These are phyloP conservation scores for Sarcophaga variegata DNA, from an alignment of 2,888 invertebrate species.

Conservation along the genomic window DNA sequence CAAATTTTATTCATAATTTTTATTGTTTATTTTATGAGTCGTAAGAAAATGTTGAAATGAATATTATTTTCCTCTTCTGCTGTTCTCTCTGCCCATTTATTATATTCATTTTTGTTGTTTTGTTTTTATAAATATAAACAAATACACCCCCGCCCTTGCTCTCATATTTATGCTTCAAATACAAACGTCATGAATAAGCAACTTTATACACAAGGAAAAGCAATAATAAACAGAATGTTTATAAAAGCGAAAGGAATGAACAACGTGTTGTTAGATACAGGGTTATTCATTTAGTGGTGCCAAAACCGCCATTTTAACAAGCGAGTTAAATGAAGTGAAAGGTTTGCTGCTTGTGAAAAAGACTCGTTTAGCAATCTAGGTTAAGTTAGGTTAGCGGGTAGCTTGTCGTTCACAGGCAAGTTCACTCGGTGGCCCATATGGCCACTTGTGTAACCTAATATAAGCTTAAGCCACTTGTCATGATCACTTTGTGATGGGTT, in stretches of 20 bases:
- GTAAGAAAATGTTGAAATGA: conserved; percentile 52
- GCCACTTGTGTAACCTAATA: no score
- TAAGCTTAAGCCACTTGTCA: no score
- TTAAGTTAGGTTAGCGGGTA: no score
- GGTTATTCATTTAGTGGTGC: not conserved
- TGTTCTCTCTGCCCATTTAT: conserved; percentile 55
- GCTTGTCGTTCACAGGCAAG: no score
- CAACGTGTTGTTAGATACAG: not conserved
- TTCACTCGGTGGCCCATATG: no score
- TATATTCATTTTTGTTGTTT: conserved; percentile 24
- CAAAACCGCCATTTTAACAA: no score
- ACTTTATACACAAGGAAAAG: not conserved
- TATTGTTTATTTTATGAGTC: conserved; percentile 49
- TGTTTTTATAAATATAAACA: conserved; percentile 15
- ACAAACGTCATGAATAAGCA: conserved; percentile 8
- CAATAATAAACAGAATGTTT: conserved; percentile 42
- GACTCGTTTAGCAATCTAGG: no score
- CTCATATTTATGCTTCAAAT: not conserved
- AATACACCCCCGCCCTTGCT: not conserved
- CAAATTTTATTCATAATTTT: conserved; percentile 52
- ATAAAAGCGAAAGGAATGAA: not conserved
- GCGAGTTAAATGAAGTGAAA: no score
- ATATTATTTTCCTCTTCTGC: conserved; percentile 27
- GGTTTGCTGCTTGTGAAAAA: no score
- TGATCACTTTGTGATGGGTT: no score